Evolutionary conservation across 2,113 vertebrate genomes (phyloP), one percentile per base, ranked within the genome.

Genomic region (Daphoenositta chrysoptera): DNA sequence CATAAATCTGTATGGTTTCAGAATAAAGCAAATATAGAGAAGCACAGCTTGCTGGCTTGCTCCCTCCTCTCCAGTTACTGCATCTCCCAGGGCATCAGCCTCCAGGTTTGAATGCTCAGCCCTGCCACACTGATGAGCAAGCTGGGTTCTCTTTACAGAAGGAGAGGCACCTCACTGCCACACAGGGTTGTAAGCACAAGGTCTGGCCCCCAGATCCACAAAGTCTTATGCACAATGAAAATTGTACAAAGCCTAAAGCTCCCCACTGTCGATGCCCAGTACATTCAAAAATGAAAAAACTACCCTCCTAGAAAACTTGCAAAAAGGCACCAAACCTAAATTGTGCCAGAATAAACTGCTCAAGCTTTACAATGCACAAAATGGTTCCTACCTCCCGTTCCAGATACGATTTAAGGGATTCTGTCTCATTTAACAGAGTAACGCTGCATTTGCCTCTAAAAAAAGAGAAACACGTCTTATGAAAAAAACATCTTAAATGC

Each of bases 401-500:
- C 97, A 99, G 97, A 97, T 99, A 99, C 4, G 99, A 99, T 97
- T 98, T 99, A 86, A 99, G 98, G 5, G 99, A 99, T 97, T 99
- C 99, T 0, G 99, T 99, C 97, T 99, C 99, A 42, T 99, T 99
- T 96, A 99, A 98, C 96, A 99, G 97, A 9, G 99, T 99, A 95
- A 99, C 99, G 5, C 99, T 99, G 98, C 99, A 99, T 97, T 99
- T 99, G 82, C 99, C 99, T 97, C 99, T 99, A 95, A 79, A 96
- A 97, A 93, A 64, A 90, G 17, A 96, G 27, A 91, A 71, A 96
- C 11, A 80, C 6, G 11, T 66, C 78, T 89, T 66, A 87, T 89
- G 65, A 93, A 89, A 54, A 90, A 88, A 37, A 50, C 16, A 71
- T 58, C 51, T 71, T 57, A 78, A 76, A 88, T 8, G 63, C 30